These are phyloP conservation scores for Antechinus stuartii DNA, from an alignment of 2,113 vertebrate genomes.

Conservation along the genomic window DNA sequence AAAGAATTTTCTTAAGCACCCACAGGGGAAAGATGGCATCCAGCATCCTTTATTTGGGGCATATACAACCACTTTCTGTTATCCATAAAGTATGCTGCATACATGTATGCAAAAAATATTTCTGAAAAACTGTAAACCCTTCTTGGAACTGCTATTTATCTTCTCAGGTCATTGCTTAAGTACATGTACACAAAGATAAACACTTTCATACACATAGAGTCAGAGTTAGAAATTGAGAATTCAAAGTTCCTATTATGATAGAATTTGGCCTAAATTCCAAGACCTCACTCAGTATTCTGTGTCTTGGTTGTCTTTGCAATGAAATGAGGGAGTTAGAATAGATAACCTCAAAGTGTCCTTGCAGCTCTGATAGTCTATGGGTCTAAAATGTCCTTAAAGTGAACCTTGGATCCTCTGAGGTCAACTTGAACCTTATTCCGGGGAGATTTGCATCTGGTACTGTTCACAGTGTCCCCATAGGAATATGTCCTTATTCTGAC, in stretches of 20 bases:
- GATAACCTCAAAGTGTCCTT: neutral
- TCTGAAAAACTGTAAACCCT: neutral
- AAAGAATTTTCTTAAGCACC: neutral
- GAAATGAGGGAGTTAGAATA: neutral
- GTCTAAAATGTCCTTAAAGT: neutral
- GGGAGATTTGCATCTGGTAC: neutral
- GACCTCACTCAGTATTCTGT: neutral
- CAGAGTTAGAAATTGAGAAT: neutral
- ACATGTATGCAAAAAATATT: neutral
- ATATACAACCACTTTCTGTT: neutral
- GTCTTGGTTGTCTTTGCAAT: neutral
- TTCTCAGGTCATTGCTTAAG: neutral
- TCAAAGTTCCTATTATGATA: neutral
- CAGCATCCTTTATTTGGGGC: neutral
- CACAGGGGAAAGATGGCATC: neutral
- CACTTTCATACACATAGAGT: no score
- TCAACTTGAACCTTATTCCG: neutral
- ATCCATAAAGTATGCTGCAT: neutral
- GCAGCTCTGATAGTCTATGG: neutral
- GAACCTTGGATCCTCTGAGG: neutral
- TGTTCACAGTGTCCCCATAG: neutral
- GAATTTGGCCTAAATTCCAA: neutral
- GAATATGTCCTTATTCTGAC: neutral
- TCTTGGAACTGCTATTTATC: neutral
- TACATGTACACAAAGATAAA: neutral